Percentiles rank a stretch among this genome's conserved stretches.
phyloP scores from a whole-genome alignment of 1,140 invertebrate genomes.

The Drosophila triauraria region DNA sequence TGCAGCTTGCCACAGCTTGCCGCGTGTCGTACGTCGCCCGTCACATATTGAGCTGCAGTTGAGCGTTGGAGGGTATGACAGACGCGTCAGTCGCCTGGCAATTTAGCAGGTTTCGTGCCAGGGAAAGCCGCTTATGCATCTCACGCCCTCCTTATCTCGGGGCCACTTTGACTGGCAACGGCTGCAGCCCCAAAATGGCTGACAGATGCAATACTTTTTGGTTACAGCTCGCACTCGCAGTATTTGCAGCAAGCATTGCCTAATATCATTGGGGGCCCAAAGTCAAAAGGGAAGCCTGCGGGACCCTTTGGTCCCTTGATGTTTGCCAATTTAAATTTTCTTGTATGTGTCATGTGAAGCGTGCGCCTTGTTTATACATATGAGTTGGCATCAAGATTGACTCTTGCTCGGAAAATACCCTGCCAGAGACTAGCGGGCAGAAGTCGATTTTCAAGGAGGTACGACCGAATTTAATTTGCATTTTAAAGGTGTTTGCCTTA shows the following conservation, averaged over 20 bases:
- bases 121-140: constrained; percentile 56
- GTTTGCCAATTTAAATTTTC: constrained; percentile 52
- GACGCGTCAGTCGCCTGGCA: constrained; percentile 62
- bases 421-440: neutral
- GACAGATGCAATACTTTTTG: constrained; percentile 42
- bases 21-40: constrained; percentile 2
- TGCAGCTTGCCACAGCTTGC: neutral
- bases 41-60: constrained; percentile 51
- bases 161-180: constrained; percentile 6
- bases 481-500: neutral
- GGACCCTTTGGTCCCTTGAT: constrained; percentile 32
- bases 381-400: constrained; percentile 40
- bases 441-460: neutral
- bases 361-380: constrained; percentile 22
- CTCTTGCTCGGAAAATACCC: constrained; percentile 32
- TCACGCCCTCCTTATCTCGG: constrained; percentile 2
- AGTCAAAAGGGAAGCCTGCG: constrained; percentile 11
- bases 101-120: constrained; percentile 50
- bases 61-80: constrained; percentile 37
- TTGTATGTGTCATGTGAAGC: constrained; percentile 11
- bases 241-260: constrained; percentile 6
- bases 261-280: constrained; percentile 11
- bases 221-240: constrained; percentile 11
- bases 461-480: neutral
- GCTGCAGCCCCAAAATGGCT: neutral